Evolutionary conservation across 2,797 vertebrate species (phyloP).

Genomic region (Trachurus trachurus): DNA sequence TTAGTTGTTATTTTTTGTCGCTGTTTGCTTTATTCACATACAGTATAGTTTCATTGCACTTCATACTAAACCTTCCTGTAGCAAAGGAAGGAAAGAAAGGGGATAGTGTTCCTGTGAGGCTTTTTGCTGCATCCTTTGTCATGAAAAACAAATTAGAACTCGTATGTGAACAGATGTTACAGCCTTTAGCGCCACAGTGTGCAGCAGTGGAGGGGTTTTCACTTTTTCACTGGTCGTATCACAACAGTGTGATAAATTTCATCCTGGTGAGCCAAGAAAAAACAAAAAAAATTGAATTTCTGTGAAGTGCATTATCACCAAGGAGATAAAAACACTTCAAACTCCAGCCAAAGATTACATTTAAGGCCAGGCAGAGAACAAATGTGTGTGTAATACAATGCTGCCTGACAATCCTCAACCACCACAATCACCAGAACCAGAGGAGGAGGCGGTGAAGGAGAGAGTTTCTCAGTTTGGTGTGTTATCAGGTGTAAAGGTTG

Average conservation of each 20-base stretch:
- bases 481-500: background rate
- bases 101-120: background rate
- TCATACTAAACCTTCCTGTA: background rate
- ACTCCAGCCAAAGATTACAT: slow-evolving; percentile 49
- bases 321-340: slow-evolving; percentile 51
- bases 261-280: slow-evolving; percentile 21
- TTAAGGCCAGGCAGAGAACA: slow-evolving; percentile 37
- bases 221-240: slow-evolving; percentile 15
- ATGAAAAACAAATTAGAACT: background rate
- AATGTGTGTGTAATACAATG: slow-evolving; percentile 44
- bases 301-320: slow-evolving; percentile 45
- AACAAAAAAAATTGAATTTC: slow-evolving; percentile 48
- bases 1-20: too few relatives aligned
- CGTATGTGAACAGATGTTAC: background rate
- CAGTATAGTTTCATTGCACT: background rate
- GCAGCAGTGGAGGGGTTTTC: slow-evolving; percentile 20
- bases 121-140: background rate
- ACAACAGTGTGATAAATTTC: slow-evolving; percentile 30
- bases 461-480: slow-evolving; percentile 17
- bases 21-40: too few relatives aligned
- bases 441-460: background rate
- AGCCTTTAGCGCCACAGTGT: background rate
- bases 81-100: background rate
- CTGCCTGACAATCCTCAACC: slow-evolving; percentile 22
- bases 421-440: slow-evolving; percentile 11